Evolutionary conservation across 64 coral and sea anemone genomes (phyloP), one percentile per base, ranked within the genome.

Genomic region (Platygyra sinensis): DNA sequence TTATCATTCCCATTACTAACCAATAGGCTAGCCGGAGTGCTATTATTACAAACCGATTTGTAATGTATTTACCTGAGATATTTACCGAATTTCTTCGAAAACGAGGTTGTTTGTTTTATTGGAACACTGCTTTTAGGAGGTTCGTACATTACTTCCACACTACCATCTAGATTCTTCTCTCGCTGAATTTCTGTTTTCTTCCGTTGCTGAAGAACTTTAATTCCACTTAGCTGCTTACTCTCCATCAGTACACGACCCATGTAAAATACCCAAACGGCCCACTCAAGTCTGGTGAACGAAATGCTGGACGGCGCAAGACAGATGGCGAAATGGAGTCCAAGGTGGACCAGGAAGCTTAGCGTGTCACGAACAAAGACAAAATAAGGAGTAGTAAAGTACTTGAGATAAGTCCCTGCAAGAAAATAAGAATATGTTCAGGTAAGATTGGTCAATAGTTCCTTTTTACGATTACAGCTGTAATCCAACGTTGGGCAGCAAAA

Each of bases 321-420:
- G 29, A 86, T 18, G 25, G 74, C 62, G 50, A 87, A 86, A 63
- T 92, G 82, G 18, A 92, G 82, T 30, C 20, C 82, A 75, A 92
- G 36, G 13, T 86, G 61, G 25, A 42, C 65, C 18, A 92, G n/a
- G 83, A 72, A 87, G 83, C 90, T 92, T 11, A 87, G 42, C 3
- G 72, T 78, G 61, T 92, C 90, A 32, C 84, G 82, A 17, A 79
- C 60, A 52, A 92, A 92, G 74, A 92, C 72, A 83, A 92, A 92
- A 57, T 92, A 87, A 17, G 90, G 90, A 67, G 73, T 86, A 8
- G 61, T 51, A 42, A 92, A 63, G 73, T 87, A 92, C 4, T 38
- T 38, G 6, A 86, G 52, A 50, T 92, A 92, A 8, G 19, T 67
- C 5, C 74, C 90, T 92, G 42, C 20, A 31, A 82, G 18, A 11